Conservation (phyloP, 2,888 invertebrate species). For the Drosophila algonquin region DNA sequence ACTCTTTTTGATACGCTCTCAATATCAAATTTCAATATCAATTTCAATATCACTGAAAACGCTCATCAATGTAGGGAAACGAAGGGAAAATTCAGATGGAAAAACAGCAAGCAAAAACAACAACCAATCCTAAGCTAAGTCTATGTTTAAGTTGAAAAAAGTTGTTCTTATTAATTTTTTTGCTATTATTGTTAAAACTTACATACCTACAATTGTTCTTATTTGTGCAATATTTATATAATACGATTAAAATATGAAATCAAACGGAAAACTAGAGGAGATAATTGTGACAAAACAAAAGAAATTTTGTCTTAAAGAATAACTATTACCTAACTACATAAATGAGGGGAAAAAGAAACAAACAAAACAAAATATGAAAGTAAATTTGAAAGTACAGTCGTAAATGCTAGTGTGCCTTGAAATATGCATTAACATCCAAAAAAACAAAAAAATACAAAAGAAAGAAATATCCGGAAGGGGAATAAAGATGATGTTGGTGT, state of each 20-base stretch:
- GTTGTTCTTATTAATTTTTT: constrained; percentile 66
- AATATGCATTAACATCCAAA: constrained; percentile 70
- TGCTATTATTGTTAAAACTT: constrained; percentile 71
- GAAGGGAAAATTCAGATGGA: constrained; percentile 10
- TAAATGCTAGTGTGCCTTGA: constrained; percentile 82
- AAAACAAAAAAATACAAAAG: constrained; percentile 42
- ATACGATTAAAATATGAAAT: constrained; percentile 54
- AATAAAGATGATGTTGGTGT: constrained; percentile 40
- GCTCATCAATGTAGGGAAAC: constrained; percentile 57
- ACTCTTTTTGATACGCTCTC: constrained; percentile 21
- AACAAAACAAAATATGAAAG: constrained; percentile 46
- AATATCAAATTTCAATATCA: constrained; percentile 48
- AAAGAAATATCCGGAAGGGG: constrained; percentile 34
- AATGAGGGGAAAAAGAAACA: constrained; percentile 15
- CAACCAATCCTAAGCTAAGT: constrained; percentile 66
- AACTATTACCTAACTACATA: constrained; percentile 58
- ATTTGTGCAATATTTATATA: constrained; percentile 78
- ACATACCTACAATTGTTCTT: constrained; percentile 66
- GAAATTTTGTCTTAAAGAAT: constrained; percentile 27
- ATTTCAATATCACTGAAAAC: constrained; percentile 73
- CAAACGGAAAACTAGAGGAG: constrained; percentile 38
- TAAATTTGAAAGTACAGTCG: constrained; percentile 72
- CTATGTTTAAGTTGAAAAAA: constrained; percentile 61
- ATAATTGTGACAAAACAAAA: constrained; percentile 36
- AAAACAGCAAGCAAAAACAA: constrained; percentile 26